Evolutionary conservation across 2,888 invertebrate species (phyloP).

Genomic region (Trimorus sp.): DNA sequence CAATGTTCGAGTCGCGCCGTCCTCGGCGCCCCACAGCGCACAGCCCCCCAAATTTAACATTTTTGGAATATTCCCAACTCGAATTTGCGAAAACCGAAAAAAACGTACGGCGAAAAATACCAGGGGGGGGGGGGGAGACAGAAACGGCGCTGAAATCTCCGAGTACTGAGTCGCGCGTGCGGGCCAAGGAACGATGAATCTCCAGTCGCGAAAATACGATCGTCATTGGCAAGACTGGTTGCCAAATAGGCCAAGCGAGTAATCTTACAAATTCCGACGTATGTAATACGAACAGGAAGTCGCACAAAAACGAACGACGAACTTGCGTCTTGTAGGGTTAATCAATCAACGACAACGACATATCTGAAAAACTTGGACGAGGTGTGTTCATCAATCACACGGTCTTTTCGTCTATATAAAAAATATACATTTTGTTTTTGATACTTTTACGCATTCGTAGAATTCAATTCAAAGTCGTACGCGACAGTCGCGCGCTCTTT

Average conservation of each 20-base stretch:
- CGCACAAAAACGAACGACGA: slow-evolving; percentile 64
- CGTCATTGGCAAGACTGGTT: slow-evolving; percentile 62
- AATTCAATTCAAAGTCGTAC: slow-evolving; percentile 64
- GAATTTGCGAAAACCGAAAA: neutral
- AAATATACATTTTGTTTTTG: slow-evolving; percentile 66
- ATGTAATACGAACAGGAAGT: slow-evolving; percentile 66
- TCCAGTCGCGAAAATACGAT: slow-evolving; percentile 47
- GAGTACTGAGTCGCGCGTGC: no score
- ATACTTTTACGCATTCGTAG: slow-evolving; percentile 64
- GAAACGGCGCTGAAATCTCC: slow-evolving; percentile 5
- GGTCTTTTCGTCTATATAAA: slow-evolving; percentile 67
- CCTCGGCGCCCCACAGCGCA: no score
- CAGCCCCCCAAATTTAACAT: no score
- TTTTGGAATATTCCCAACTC: no score
- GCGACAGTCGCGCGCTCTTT: slow-evolving; percentile 47
- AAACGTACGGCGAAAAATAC: no score
- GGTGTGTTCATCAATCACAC: slow-evolving; percentile 68
- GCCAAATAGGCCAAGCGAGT: slow-evolving; percentile 65
- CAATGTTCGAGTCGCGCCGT: no score
- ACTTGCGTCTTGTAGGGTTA: slow-evolving; percentile 67
- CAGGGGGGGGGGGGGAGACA: neutral
- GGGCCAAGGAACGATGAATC: slow-evolving; percentile 1
- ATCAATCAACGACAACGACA: slow-evolving; percentile 67
- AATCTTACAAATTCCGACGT: slow-evolving; percentile 62
- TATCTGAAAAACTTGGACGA: slow-evolving; percentile 67